phyloP scores from a whole-genome alignment of 2,797 vertebrate species.

The Sebastes taczanowskii region DNA sequence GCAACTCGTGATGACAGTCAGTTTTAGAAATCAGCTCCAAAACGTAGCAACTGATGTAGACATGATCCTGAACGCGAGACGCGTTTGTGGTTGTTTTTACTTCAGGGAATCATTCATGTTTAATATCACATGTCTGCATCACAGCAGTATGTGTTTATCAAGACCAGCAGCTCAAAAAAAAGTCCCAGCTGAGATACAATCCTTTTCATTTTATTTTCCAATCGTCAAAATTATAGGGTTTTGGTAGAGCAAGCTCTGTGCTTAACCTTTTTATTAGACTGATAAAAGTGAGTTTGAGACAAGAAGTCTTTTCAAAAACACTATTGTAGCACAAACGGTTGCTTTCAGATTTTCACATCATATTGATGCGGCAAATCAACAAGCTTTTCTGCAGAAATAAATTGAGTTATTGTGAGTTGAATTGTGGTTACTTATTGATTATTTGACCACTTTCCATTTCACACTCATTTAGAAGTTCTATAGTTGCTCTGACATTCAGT shows the following conservation, averaged over 20 bases:
- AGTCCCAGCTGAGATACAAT: not conserved
- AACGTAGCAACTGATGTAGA: not conserved
- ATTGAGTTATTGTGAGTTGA: not conserved
- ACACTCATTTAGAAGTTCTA: not conserved
- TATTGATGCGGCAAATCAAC: not conserved
- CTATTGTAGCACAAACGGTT: not conserved
- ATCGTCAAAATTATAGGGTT: not conserved
- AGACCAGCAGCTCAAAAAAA: not conserved
- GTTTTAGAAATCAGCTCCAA: not conserved
- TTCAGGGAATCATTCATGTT: not conserved
- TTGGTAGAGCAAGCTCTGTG: not conserved
- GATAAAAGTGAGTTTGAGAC: not conserved
- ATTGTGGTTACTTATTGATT: not conserved
- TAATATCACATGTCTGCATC: not conserved
- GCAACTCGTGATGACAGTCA: constrained; percentile 1
- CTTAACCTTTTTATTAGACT: not conserved
- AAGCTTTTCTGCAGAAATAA: not conserved
- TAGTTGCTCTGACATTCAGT: not conserved
- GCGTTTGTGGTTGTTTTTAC: not conserved
- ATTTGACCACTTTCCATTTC: not conserved
- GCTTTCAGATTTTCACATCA: not conserved
- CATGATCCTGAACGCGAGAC: not conserved
- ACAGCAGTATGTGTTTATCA: not conserved
- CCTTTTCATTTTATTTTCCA: not conserved
- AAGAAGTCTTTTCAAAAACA: not conserved